phyloP scores from a whole-genome alignment of 2,113 vertebrate genomes.

The Spermophilus dauricus region DNA sequence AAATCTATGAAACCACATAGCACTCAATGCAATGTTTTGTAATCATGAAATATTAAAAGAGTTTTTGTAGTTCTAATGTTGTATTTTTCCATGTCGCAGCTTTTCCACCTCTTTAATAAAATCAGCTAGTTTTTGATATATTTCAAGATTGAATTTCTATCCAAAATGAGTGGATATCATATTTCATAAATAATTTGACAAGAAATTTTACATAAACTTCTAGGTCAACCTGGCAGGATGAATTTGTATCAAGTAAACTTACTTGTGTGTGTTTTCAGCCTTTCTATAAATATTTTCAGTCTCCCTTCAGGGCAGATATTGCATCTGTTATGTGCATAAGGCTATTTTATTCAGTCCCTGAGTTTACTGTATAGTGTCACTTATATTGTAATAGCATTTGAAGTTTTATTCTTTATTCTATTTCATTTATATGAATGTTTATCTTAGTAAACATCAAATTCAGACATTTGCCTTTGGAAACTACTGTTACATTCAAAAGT shows the following conservation, averaged over 20 bases:
- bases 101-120: slow-evolving; percentile 41
- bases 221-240: slow-evolving; percentile 17
- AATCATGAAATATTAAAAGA: slow-evolving; percentile 31
- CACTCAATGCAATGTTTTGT: not conserved
- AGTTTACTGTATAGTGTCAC: not conserved
- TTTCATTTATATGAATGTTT: not conserved
- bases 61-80: not conserved
- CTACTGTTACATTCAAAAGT: not conserved
- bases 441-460: not conserved
- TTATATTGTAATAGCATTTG: not conserved
- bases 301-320: not conserved
- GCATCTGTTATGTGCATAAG: not conserved
- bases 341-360: not conserved
- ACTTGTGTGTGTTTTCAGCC: not conserved
- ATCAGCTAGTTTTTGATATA: not conserved
- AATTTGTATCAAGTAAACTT: slow-evolving; percentile 3
- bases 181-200: slow-evolving; percentile 67
- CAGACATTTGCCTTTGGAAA: not conserved
- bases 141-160: slow-evolving; percentile 49
- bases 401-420: not conserved
- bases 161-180: not conserved
- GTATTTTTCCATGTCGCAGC: not conserved
- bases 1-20: not conserved
- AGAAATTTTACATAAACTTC: slow-evolving; percentile 63
- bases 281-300: not conserved